phyloP scores from a whole-genome alignment of 1,140 invertebrate species.

The Anthonomus grandis region DNA sequence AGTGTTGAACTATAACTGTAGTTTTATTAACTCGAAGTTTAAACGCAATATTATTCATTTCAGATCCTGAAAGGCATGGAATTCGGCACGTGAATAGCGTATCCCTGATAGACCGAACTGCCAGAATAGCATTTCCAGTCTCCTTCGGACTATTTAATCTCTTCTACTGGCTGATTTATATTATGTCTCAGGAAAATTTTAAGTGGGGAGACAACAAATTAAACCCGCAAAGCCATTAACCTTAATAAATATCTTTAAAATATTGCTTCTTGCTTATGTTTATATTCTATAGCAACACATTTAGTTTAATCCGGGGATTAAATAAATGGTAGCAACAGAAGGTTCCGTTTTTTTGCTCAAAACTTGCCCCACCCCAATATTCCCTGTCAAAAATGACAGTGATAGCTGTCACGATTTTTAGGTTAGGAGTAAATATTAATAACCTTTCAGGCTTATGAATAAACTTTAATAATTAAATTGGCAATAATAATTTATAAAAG shows the following conservation, averaged over 20 bases:
- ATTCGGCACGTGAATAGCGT: slow-evolving; percentile 79
- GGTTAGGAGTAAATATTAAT: no score
- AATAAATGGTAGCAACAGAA: no score
- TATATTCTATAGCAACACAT: no score
- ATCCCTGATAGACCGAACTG: slow-evolving; percentile 80
- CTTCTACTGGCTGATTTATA: slow-evolving; percentile 83
- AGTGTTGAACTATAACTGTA: background rate
- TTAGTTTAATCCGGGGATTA: no score
- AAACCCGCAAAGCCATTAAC: slow-evolving; percentile 36
- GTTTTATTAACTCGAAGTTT: no score
- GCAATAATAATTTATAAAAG: no score
- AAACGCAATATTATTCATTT: background rate
- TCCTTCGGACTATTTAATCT: slow-evolving; percentile 82
- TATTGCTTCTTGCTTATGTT: background rate
- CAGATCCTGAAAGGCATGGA: slow-evolving; percentile 42
- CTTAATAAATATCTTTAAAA: background rate
- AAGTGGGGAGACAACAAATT: slow-evolving; percentile 64
- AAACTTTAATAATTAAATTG: no score
- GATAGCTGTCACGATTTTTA: no score
- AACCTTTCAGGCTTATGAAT: no score
- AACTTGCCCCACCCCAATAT: no score
- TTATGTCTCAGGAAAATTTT: slow-evolving; percentile 67
- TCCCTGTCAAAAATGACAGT: no score
- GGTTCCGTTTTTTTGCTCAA: no score
- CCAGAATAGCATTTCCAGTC: slow-evolving; percentile 80